phyloP scores from a whole-genome alignment of 2,888 invertebrate species.

The Homarus gammarus region DNA sequence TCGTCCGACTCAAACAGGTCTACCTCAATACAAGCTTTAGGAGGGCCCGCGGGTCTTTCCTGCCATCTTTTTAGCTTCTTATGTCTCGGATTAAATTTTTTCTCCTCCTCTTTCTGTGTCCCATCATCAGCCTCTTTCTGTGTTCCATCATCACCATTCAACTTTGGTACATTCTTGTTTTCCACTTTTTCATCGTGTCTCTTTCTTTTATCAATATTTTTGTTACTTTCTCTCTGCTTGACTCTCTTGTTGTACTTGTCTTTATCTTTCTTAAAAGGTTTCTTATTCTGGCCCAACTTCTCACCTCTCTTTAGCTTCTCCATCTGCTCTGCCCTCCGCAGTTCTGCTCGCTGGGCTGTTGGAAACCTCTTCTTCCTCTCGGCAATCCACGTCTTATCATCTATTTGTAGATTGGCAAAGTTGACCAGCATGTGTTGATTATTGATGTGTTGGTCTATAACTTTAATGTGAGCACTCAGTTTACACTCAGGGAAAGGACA shows the following conservation, averaged over 20 bases:
- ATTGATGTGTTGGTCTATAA: constrained; percentile 79
- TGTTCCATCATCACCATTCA: neutral
- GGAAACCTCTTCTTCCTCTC: constrained; percentile 72
- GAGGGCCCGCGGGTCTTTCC: neutral
- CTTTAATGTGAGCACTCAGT: constrained; percentile 79
- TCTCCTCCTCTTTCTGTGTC: neutral
- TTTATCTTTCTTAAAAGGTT: constrained; percentile 34
- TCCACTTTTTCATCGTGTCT: neutral
- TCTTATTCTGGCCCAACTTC: constrained; percentile 44
- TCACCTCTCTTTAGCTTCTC: constrained; percentile 64
- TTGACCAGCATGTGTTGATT: constrained; percentile 79
- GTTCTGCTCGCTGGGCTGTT: constrained; percentile 47
- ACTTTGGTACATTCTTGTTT: neutral
- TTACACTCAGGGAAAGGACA: constrained; percentile 78
- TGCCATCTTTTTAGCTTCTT: constrained; percentile 10
- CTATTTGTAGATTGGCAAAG: constrained; percentile 66
- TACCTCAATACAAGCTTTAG: constrained; percentile 20
- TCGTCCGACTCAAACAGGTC: constrained; percentile 52
- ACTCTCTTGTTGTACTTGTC: neutral
- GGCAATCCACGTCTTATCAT: constrained; percentile 66
- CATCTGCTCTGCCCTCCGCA: constrained; percentile 65
- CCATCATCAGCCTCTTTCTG: constrained; percentile 4
- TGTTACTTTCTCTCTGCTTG: neutral
- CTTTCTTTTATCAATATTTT: constrained; percentile 19
- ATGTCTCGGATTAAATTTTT: neutral